Evolutionary conservation across 2,888 invertebrate genomes (phyloP), one percentile per base, ranked within the genome.

Genomic region (Stenodera caucasica): DNA sequence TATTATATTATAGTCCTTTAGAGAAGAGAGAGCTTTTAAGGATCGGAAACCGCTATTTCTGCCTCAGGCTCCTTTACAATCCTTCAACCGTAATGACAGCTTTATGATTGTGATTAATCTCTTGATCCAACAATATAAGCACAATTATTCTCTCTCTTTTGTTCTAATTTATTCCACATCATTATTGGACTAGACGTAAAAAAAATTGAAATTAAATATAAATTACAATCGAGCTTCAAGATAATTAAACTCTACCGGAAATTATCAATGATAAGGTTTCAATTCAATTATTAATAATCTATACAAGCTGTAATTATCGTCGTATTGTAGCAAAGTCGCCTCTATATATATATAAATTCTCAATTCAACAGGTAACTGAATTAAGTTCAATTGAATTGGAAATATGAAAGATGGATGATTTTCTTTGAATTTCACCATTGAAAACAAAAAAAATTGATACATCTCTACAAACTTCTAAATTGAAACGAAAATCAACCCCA

Each of bases 1-100:
- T 26, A 32, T 23, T 40, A 62, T 32, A 55, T 57, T 64, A 55
- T 60, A 58, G 60, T 63, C 57, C 40, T 40, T 40, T 18, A 67
- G 64, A 66, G 66, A 69, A 68, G 66, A 66, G 68, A 58, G 59
- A 68, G 73, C 74, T 74, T 74, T 74, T 72, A 74, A 72, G 71
- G 70, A 70, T 57, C 71, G 74, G 73, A 74, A 74, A 69, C 72
- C 59, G 60, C 61, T 60, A 65, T 57, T 65, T 57, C 40, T 40
- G 40, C 15, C 9, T 40, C 18, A n/a, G n/a, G n/a, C n/a, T n/a
- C n/a, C 60, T 63, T 67, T 50, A 52, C 51, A 32, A 56, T 51
- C 40, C 40, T 40, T 18, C 40, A 40, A 40, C 18, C 14, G 21
- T 7, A 40, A 40, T 40, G 40, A 40, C 40, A 40, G 18, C 11